These are phyloP conservation scores for Leptinotarsa juncta DNA, from an alignment of 2,888 invertebrate genomes.

Conservation along the genomic window DNA sequence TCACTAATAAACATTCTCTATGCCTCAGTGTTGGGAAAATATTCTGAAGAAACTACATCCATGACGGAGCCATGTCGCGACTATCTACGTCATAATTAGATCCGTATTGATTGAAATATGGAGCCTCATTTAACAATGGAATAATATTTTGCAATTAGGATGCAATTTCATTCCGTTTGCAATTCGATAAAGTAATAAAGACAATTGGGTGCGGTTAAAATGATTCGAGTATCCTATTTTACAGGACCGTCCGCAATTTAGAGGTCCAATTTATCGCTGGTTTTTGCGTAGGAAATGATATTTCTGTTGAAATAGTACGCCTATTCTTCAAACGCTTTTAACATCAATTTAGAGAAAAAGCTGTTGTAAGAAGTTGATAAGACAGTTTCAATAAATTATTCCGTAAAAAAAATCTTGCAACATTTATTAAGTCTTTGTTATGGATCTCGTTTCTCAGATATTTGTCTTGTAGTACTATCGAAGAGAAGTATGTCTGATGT, in stretches of 20 bases:
- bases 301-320: neutral
- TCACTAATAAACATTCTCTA: too few relatives aligned
- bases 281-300: neutral
- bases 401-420: too few relatives aligned
- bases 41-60: neutral
- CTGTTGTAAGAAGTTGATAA: too few relatives aligned
- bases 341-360: too few relatives aligned
- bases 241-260: neutral
- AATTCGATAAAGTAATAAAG: conserved; percentile 4
- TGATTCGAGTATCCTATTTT: neutral
- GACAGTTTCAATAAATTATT: too few relatives aligned
- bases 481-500: too few relatives aligned
- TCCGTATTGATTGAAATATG: neutral
- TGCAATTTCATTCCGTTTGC: conserved; percentile 6
- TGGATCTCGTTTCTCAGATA: too few relatives aligned
- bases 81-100: neutral
- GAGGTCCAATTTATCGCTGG: neutral
- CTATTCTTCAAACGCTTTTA: neutral
- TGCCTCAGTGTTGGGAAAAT: too few relatives aligned
- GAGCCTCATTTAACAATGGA: neutral
- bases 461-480: too few relatives aligned
- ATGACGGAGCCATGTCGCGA: neutral
- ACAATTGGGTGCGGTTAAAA: conserved; percentile 12
- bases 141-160: conserved; percentile 3
- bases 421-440: too few relatives aligned